Base-by-base conservation (phyloP, 1,140 invertebrate species). In the Calephelis virginiensis region DNA sequence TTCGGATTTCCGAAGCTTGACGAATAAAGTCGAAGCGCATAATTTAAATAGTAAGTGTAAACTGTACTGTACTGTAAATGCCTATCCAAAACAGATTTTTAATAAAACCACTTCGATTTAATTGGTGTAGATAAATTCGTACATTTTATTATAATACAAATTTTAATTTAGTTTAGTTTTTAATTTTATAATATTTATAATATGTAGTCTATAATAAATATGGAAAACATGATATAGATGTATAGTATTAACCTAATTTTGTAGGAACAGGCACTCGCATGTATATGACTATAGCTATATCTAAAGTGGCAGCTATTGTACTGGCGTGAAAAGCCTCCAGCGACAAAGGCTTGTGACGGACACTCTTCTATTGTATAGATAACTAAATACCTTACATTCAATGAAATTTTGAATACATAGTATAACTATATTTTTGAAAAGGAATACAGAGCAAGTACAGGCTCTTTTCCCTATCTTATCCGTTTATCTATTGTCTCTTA, bases 291-390 rank as follows among this genome's bases (percentile, higher is more conserved):
- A 66, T 73, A 66, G 56, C 67, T 40, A 43, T 43, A 49, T 74
- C 64, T 70, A 61, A 77, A 75, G 73, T 72, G 49, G 67, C 66
- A 50, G 71, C 74, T 68, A 72, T 78, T 78, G 76, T 78, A 72
- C 66, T 72, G 74, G 65, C 56, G 67, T 76, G 73, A 76, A 77
- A 72, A 72, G 76, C 71, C 67, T 28, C 70, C 67, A 71, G 63
- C 71, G 63, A 77, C 76, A 78, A 78, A 75, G 73, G 63, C 67
- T 46, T 46, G 53, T 49, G 49, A 64, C 53, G 65, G 62, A 64
- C 63, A 64, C 63, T 12, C 28, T 17, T 11, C 28, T 14, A 50
- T 53, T 53, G 50, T 53, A 53, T 17, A 64, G 63, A 49, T 45
- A 53, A 64, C 47, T 50, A 17, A 47, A 61, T 38, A 2, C n/a